These are phyloP conservation scores for Gallirallus australis DNA, from an alignment of 2,797 vertebrate genomes.

Conservation along the genomic window DNA sequence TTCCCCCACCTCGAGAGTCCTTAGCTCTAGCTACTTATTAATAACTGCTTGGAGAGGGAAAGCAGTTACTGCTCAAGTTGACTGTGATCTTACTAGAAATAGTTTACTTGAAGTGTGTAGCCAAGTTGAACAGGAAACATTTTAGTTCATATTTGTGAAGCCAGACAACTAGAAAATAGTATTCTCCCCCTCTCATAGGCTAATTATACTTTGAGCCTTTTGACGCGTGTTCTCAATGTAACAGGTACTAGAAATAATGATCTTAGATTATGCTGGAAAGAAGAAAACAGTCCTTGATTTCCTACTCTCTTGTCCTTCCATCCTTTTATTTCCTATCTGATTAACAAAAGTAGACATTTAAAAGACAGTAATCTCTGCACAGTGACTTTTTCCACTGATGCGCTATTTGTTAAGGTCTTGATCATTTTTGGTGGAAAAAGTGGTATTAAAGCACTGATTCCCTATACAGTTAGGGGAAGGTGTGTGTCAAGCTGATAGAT, in stretches of 20 bases:
- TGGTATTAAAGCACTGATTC: background rate
- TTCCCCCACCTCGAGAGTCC: no score
- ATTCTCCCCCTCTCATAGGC: background rate
- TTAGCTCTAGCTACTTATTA: background rate
- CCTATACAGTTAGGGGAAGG: background rate
- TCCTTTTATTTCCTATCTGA: background rate
- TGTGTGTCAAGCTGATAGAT: background rate
- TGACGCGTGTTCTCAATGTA: background rate
- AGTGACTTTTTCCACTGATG: background rate
- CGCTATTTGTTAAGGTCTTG: background rate
- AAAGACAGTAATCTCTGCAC: background rate
- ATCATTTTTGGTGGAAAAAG: background rate
- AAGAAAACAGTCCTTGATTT: background rate
- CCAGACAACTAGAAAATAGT: background rate
- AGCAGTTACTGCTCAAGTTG: no score
- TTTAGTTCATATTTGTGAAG: background rate
- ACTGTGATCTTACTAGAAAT: background rate
- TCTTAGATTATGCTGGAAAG: background rate
- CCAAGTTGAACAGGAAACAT: background rate
- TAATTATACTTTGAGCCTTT: background rate
- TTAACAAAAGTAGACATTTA: background rate
- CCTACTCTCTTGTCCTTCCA: background rate
- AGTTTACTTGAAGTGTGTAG: background rate
- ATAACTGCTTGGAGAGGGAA: background rate
- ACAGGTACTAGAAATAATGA: background rate